Base-by-base conservation (phyloP, 2,888 invertebrate genomes). In the Drosophila picticornis region DNA sequence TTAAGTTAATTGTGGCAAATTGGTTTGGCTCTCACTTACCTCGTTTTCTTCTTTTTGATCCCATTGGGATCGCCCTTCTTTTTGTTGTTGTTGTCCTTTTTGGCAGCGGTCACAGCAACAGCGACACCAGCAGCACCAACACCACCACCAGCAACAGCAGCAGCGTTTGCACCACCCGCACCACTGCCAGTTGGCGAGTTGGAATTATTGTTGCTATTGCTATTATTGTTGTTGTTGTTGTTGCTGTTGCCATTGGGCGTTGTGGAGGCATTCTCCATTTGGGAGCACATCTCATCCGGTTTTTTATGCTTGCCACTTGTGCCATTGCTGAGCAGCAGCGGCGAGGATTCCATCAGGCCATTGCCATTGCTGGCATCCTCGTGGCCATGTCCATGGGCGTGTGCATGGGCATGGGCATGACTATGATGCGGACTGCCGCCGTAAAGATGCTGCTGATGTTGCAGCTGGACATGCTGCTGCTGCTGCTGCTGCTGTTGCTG, bases 11-110 rank as follows among this genome's bases (percentile, higher is more conserved):
- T 83, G 52, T 46, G 46, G 46, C 43, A 31, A 50, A 72, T 43
- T 40, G 27, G 19, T n/a, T 29, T 22, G 16, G 13, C 2, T 43
- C 36, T 43, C n/a, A 90, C 93, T 92, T 93, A 97, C 98, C 98
- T 96, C 63, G 98, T 98, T 94, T 98, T 98, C 94, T 98, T 98
- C 94, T 98, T 98, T 93, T 98, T 98, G 43, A 97, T 96, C 56
- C 97, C 97, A 92, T 96, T 97, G 88, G 96, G 97, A 92, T 97
- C 97, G 85, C 95, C 95, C 93, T 97, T 97, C 93, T 97, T 97
- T 93, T 96, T 96, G 64, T 75, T 83, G 68, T 65, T 77, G 68
- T 57, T 83, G 90, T 96, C 96, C 84, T 96, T 96, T 90, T 95
- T 96, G 76, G 95, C 94, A 10, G 59, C 77, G 32, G 83, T 51